Evolutionary conservation across 2,113 vertebrate genomes (phyloP).

Genomic region (Galeopterus variegatus): DNA sequence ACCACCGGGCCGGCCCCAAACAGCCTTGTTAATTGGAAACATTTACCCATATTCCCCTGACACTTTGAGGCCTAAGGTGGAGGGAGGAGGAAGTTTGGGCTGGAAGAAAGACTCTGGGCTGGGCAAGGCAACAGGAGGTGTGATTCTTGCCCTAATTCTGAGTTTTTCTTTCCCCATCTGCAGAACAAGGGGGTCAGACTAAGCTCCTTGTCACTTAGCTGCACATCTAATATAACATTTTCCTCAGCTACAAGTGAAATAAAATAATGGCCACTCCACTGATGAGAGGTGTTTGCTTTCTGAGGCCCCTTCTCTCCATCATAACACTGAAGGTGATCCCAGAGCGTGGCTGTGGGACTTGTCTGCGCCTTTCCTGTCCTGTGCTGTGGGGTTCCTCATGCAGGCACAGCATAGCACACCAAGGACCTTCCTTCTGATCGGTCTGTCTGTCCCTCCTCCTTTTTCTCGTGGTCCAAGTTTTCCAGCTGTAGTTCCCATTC

Average conservation of each 20-base stretch:
- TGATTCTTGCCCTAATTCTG: background rate
- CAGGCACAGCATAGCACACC: background rate
- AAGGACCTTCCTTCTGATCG: no score
- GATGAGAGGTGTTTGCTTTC: background rate
- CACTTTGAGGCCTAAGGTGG: no score
- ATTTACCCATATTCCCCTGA: background rate
- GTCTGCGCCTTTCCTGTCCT: background rate
- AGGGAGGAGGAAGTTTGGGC: no score
- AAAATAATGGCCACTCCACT: background rate
- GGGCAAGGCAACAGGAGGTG: background rate
- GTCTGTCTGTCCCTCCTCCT: no score
- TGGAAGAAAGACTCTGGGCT: background rate
- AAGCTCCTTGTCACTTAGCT: background rate
- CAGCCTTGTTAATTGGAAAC: background rate
- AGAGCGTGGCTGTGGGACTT: background rate
- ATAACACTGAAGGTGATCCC: background rate
- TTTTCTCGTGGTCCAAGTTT: background rate
- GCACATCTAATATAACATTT: background rate
- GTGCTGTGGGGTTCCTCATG: background rate
- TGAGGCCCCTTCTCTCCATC: background rate
- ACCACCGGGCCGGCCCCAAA: no score
- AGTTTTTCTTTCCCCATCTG: background rate
- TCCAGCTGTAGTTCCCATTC: background rate
- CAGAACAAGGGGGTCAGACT: background rate
- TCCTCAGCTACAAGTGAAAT: background rate